phyloP scores from a whole-genome alignment of 2,888 invertebrate species.

The Achlya flavicornis region DNA sequence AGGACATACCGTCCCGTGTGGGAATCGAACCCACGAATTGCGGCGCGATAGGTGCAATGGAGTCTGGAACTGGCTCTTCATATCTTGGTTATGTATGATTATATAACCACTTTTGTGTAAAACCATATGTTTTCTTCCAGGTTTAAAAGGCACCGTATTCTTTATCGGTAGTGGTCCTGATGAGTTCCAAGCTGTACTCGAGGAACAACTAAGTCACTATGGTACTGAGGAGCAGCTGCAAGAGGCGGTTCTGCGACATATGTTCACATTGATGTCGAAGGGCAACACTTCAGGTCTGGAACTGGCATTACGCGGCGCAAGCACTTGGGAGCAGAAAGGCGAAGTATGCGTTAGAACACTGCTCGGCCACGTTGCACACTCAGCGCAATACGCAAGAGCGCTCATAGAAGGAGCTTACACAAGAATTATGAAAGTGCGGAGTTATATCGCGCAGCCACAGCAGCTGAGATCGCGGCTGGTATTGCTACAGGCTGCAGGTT shows the following conservation, averaged over 20 bases:
- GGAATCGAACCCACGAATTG: too few relatives aligned
- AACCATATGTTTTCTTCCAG: constrained; percentile 27
- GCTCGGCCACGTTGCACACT: constrained; percentile 51
- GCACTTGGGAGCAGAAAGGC: constrained; percentile 33
- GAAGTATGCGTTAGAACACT: constrained; percentile 40
- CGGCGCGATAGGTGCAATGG: too few relatives aligned
- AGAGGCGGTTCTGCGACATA: constrained; percentile 36
- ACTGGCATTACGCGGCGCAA: constrained; percentile 13
- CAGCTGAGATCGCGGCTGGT: constrained; percentile 44
- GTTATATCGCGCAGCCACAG: too few relatives aligned
- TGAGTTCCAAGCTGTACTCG: constrained; percentile 27
- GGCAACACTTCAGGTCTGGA: constrained; percentile 19
- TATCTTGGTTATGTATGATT: not conserved
- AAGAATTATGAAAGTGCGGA: too few relatives aligned
- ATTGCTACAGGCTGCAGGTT: constrained; percentile 33
- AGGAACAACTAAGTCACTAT: constrained; percentile 20
- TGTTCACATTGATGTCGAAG: constrained; percentile 33
- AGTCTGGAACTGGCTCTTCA: too few relatives aligned
- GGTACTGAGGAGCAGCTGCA: constrained; percentile 38
- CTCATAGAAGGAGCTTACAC: constrained; percentile 42
- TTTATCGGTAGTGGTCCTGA: constrained; percentile 50
- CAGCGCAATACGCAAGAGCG: constrained; percentile 55
- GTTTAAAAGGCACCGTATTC: constrained; percentile 48
- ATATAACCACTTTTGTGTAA: not conserved
- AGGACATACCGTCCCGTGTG: too few relatives aligned